Percentiles rank a stretch among this genome's conserved stretches.
These are phyloP conservation scores for Diadegma fenestrale DNA, from an alignment of 2,888 invertebrate genomes.

Conservation along the genomic window DNA sequence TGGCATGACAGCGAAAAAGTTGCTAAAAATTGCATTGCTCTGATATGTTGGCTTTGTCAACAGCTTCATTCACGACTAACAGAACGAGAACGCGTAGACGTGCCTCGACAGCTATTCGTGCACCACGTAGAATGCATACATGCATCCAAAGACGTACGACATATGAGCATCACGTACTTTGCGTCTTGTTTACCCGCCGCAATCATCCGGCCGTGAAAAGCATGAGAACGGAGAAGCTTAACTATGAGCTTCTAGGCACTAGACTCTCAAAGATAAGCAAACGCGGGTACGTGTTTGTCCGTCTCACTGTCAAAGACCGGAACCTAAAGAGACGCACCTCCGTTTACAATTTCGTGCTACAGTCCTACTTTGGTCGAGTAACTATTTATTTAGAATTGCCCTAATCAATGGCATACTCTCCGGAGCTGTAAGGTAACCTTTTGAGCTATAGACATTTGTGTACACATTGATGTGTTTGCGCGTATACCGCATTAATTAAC, in stretches of 20 bases:
- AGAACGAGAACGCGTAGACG: not conserved
- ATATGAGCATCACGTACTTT: slow-evolving; percentile 24
- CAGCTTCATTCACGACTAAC: not conserved
- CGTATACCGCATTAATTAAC: not conserved
- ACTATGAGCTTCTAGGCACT: slow-evolving; percentile 2
- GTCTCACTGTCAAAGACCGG: slow-evolving; percentile 38
- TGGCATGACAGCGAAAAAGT: not conserved
- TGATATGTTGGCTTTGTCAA: not conserved
- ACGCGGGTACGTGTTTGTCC: slow-evolving; percentile 34
- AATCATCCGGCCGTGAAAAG: slow-evolving; percentile 33
- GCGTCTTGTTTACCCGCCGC: slow-evolving; percentile 43
- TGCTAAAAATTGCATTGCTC: not conserved
- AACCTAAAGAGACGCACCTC: not conserved
- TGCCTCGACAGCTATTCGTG: not conserved
- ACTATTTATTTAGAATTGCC: slow-evolving; percentile 48
- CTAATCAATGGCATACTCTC: slow-evolving; percentile 41
- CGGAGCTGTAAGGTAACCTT: not conserved
- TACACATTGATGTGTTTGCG: not conserved
- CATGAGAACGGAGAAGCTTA: slow-evolving; percentile 24
- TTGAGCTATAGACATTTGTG: not conserved
- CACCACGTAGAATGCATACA: not conserved
- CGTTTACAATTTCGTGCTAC: slow-evolving; percentile 27
- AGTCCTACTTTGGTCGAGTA: not conserved
- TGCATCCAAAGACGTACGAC: not conserved
- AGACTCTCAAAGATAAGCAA: slow-evolving; percentile 49